A percentile compares a stretch with the other conserved stretches of the same genome.
These are phyloP conservation scores for Callinectes sapidus DNA, from an alignment of 2,888 invertebrate genomes.

Conservation along the genomic window DNA sequence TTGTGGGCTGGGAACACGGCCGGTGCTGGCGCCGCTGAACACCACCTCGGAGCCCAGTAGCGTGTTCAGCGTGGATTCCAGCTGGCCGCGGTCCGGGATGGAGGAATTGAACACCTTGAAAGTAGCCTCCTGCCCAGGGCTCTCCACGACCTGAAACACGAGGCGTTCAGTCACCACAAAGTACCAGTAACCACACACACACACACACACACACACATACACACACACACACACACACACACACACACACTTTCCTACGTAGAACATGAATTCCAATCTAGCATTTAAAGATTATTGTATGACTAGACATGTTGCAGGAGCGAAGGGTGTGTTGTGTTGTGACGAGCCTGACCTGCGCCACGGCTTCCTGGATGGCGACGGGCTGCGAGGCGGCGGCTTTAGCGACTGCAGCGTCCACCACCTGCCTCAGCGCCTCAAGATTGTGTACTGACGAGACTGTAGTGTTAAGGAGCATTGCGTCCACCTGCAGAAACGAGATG, in stretches of 20 bases:
- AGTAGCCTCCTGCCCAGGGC: slow-evolving; percentile 41
- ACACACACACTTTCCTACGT: background rate
- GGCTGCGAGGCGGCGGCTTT: slow-evolving; percentile 41
- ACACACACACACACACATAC: background rate
- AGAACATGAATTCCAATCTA: background rate
- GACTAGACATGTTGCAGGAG: background rate
- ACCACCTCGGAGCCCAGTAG: slow-evolving; percentile 56
- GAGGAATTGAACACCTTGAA: slow-evolving; percentile 57
- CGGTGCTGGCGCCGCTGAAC: slow-evolving; percentile 31
- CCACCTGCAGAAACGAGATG: slow-evolving; percentile 41
- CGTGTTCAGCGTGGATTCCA: slow-evolving; percentile 52
- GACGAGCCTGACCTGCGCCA: slow-evolving; percentile 52
- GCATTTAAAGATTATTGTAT: background rate
- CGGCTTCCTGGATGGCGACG: slow-evolving; percentile 57
- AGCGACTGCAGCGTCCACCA: slow-evolving; percentile 47
- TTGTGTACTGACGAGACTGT: slow-evolving; percentile 47
- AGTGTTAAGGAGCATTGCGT: slow-evolving; percentile 55
- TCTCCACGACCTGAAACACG: slow-evolving; percentile 57
- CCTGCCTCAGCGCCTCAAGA: slow-evolving; percentile 38
- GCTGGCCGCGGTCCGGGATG: slow-evolving; percentile 32
- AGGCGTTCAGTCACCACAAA: background rate
- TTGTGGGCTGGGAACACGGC: slow-evolving; percentile 49
- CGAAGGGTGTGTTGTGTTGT: too few species aligned
- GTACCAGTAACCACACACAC: background rate
- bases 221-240: background rate